Evolutionary conservation across 2,113 vertebrate species (phyloP).

Genomic region (Phoenicopterus ruber): DNA sequence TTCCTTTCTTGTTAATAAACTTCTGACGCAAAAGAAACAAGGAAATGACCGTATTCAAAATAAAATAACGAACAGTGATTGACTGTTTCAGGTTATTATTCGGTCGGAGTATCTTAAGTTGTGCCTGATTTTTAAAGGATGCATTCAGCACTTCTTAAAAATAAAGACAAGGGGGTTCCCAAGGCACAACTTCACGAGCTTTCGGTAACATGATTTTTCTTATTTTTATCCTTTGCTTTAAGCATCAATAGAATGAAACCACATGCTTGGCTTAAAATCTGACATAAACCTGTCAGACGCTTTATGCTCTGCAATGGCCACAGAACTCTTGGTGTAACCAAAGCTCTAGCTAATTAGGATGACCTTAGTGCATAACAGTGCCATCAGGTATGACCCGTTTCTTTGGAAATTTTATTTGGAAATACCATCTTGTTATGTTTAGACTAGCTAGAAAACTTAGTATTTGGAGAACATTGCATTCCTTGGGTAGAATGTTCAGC

Average conservation of each 20-base stretch:
- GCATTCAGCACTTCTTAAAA: not conserved
- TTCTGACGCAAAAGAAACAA: not conserved
- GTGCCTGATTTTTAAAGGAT: not conserved
- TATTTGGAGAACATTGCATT: not conserved
- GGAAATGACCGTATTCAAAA: not conserved
- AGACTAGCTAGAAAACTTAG: not conserved
- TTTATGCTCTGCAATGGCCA: not conserved
- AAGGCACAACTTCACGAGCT: not conserved
- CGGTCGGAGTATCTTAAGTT: not conserved
- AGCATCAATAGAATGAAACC: not conserved
- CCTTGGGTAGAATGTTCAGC: not conserved
- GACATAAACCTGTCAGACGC: not conserved
- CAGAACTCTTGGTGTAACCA: not conserved
- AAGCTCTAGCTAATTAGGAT: not conserved
- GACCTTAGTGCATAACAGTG: not conserved
- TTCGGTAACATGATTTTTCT: not conserved
- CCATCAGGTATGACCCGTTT: not conserved
- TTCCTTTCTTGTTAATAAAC: not conserved
- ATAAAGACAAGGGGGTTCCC: not conserved
- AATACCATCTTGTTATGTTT: not conserved
- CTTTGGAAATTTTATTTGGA: not conserved
- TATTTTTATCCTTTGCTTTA: not conserved
- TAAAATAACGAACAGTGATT: not conserved
- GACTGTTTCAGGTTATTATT: not conserved
- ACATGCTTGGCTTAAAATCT: not conserved